These are phyloP conservation scores for Lithophane leautieri DNA, from an alignment of 2,888 invertebrate species.

Conservation along the genomic window DNA sequence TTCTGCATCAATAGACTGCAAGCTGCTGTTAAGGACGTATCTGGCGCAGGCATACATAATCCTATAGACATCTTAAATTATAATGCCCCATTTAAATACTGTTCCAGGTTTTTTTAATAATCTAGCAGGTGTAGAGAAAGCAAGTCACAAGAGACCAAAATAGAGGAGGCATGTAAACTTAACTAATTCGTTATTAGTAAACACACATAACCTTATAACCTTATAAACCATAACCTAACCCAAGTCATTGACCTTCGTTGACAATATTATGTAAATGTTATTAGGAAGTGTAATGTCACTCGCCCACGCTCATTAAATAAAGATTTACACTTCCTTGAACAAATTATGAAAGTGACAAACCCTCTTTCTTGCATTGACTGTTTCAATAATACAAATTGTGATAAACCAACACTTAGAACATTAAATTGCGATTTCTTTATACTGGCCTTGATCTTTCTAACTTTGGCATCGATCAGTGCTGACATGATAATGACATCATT, in stretches of 20 bases:
- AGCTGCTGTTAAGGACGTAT: neutral
- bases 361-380: neutral
- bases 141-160: neutral
- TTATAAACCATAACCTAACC: too few relatives aligned
- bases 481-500: conserved; percentile 69
- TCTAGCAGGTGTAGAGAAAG: neutral
- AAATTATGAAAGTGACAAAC: neutral
- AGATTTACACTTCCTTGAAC: conserved; percentile 45
- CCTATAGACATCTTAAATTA: neutral
- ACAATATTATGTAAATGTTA: conserved; percentile 58
- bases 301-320: conserved; percentile 50
- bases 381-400: conserved; percentile 4
- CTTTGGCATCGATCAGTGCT: conserved; percentile 51
- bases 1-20: neutral
- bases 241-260: conserved; percentile 57
- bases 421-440: conserved; percentile 11
- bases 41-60: too few relatives aligned
- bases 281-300: conserved; percentile 54
- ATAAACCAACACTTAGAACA: neutral
- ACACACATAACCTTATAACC: conserved; percentile 30
- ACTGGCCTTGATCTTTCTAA: conserved; percentile 68
- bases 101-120: neutral
- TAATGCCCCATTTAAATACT: neutral
- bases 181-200: neutral
- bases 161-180: neutral